Percentiles rank a stretch among this genome's conserved stretches.
Evolutionary conservation across 2,797 vertebrate species (phyloP).

Genomic region (Pseudochromis fuscus): DNA sequence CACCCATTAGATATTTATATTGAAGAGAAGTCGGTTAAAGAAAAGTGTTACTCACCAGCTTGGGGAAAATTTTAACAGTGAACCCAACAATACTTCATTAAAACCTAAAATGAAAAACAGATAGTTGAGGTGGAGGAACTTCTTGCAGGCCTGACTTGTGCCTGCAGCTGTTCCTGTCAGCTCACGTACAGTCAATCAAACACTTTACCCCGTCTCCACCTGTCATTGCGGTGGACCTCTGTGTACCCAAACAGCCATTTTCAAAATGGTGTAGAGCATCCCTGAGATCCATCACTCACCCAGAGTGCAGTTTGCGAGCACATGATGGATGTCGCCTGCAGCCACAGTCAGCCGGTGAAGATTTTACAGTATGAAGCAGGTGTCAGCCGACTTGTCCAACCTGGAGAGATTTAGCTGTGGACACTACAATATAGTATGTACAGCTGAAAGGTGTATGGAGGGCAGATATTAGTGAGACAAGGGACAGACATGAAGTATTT

Average conservation of each 20-base stretch:
- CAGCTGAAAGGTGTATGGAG: no score
- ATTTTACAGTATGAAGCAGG: not conserved
- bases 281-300: constrained; percentile 11
- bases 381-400: not conserved
- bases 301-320: constrained; percentile 9
- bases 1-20: not conserved
- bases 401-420: no score
- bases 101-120: not conserved
- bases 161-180: not conserved
- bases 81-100: no score
- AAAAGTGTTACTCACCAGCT: not conserved
- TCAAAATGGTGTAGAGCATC: not conserved
- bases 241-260: constrained; percentile 16
- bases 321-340: constrained; percentile 14
- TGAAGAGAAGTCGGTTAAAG: not conserved
- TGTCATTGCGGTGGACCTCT: not conserved
- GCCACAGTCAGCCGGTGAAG: not conserved
- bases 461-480: no score
- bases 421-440: not conserved
- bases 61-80: no score
- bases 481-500: no score
- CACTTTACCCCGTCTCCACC: not conserved
- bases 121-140: not conserved
- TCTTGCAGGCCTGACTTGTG: not conserved
- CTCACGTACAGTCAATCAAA: constrained; percentile 6